phyloP scores from a whole-genome alignment of 2,888 invertebrate species.

The Microctonus brassicae region DNA sequence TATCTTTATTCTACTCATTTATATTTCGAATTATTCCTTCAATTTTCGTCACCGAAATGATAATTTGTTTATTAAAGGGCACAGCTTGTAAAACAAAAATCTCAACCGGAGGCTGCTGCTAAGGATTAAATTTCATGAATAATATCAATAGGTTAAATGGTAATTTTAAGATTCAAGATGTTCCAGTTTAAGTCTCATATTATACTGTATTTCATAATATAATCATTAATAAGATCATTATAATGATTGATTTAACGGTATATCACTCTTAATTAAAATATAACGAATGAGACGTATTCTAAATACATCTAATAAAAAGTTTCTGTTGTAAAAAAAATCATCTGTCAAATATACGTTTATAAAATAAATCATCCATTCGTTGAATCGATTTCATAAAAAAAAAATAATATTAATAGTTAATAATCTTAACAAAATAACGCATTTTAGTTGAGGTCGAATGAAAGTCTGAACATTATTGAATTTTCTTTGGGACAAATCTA shows the following conservation, averaged over 20 bases:
- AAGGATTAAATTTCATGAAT: conserved; percentile 45
- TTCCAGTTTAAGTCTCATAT: conserved; percentile 21
- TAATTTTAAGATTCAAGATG: background rate
- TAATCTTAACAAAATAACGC: background rate
- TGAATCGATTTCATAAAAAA: background rate
- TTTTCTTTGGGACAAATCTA: conserved; percentile 1
- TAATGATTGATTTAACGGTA: background rate
- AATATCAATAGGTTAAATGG: background rate
- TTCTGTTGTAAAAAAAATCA: conserved; percentile 7
- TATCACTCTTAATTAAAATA: background rate
- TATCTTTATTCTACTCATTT: background rate
- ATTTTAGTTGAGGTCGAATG: background rate
- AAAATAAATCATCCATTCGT: background rate
- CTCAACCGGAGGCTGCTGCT: conserved; percentile 44
- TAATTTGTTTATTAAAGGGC: conserved; percentile 72
- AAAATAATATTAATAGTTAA: background rate
- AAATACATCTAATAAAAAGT: background rate
- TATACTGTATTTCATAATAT: conserved; percentile 35
- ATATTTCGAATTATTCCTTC: background rate
- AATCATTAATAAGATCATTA: background rate
- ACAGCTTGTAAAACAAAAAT: conserved; percentile 77
- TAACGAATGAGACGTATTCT: background rate
- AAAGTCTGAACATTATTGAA: background rate
- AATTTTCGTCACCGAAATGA: background rate
- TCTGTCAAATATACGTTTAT: background rate